Conservation (phyloP, 2,888 invertebrate genomes). For the Pollenia amentaria region DNA sequence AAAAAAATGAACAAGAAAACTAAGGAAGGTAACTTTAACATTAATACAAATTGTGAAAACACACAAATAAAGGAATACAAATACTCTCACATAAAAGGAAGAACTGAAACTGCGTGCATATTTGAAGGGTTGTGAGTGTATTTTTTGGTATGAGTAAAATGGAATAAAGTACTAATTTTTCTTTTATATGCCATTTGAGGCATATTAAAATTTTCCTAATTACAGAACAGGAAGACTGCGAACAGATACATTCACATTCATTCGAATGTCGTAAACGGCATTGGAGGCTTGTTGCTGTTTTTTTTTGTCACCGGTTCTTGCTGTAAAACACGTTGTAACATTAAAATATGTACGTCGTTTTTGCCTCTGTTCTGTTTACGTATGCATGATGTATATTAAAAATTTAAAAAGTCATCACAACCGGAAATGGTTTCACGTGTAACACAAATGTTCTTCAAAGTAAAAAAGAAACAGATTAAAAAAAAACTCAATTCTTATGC, state of each 20-base stretch:
- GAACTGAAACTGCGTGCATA: background rate
- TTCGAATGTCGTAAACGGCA: conserved; percentile 20
- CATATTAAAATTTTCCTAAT: conserved; percentile 69
- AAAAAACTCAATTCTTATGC: conserved; percentile 55
- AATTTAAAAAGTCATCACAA: conserved; percentile 66
- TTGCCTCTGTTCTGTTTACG: conserved; percentile 33
- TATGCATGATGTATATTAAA: conserved; percentile 65
- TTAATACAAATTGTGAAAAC: conserved; percentile 55
- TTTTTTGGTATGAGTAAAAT: background rate
- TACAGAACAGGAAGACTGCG: conserved; percentile 58
- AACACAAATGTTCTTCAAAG: conserved; percentile 45
- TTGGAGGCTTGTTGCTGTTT: conserved; percentile 2
- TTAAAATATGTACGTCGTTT: background rate
- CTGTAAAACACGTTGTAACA: background rate
- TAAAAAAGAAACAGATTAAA: conserved; percentile 36
- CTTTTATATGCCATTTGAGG: conserved; percentile 69
- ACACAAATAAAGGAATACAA: conserved; percentile 29
- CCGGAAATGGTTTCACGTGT: conserved; percentile 56
- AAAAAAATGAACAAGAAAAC: conserved; percentile 22
- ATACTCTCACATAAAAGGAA: conserved; percentile 16
- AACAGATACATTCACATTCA: conserved; percentile 20
- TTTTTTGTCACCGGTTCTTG: background rate
- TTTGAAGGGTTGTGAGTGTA: background rate
- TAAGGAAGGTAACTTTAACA: conserved; percentile 55
- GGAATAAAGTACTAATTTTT: conserved; percentile 50